phyloP scores from a whole-genome alignment of 2,888 invertebrate genomes.

The Gortyna flavago region DNA sequence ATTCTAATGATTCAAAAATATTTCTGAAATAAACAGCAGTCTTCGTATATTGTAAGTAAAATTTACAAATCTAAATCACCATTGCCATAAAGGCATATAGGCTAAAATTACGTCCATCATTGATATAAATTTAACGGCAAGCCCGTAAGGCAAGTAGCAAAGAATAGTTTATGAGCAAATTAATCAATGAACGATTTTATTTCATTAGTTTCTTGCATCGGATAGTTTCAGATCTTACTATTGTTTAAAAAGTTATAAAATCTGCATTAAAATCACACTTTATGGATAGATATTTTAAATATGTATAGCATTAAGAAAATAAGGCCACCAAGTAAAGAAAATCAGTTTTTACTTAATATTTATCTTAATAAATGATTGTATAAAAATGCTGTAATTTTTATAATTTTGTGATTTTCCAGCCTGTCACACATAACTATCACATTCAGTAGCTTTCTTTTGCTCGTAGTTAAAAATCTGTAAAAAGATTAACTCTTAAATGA shows the following conservation, averaged over 20 bases:
- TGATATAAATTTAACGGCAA: slow-evolving; percentile 70
- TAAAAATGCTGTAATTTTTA: slow-evolving; percentile 33
- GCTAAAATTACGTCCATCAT: slow-evolving; percentile 55
- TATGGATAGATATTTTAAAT: slow-evolving; percentile 20
- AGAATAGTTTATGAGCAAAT: slow-evolving; percentile 70
- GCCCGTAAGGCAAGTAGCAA: slow-evolving; percentile 75
- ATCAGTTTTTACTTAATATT: slow-evolving; percentile 15
- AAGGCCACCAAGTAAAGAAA: slow-evolving; percentile 44
- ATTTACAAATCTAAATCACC: slow-evolving; percentile 37
- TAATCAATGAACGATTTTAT: slow-evolving; percentile 24
- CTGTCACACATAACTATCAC: slow-evolving; percentile 64
- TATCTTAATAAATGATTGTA: slow-evolving; percentile 28
- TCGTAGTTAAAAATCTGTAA: background rate
- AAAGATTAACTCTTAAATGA: slow-evolving; percentile 3
- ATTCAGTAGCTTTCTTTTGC: slow-evolving; percentile 28
- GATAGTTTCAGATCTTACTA: slow-evolving; percentile 55
- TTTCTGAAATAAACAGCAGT: slow-evolving; percentile 32
- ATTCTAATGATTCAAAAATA: background rate
- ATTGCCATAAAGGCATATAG: slow-evolving; percentile 34
- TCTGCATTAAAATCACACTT: slow-evolving; percentile 5
- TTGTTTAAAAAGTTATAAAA: slow-evolving; percentile 17
- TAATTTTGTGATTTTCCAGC: slow-evolving; percentile 46
- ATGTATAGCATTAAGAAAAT: slow-evolving; percentile 34
- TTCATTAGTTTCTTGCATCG: slow-evolving; percentile 1
- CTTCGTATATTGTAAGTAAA: slow-evolving; percentile 19